Percentiles rank a stretch among this genome's conserved stretches.
phyloP scores from a whole-genome alignment of 2,797 vertebrate genomes.

The Cossypha caffra region DNA sequence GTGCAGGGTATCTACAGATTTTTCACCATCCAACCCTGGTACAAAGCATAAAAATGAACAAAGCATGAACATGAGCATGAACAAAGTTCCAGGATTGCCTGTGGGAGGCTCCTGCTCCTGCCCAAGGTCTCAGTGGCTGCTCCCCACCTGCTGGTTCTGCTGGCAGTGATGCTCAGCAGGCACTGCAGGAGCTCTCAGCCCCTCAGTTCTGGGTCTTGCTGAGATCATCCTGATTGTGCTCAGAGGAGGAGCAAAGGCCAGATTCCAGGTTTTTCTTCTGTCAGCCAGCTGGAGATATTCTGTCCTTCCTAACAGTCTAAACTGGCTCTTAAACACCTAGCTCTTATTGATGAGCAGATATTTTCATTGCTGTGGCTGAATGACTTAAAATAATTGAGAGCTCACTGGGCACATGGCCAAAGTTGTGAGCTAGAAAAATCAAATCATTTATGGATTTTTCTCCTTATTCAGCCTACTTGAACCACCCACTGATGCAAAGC shows the following conservation, averaged over 20 bases:
- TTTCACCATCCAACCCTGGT: background rate
- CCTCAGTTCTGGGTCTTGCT: background rate
- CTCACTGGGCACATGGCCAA: slow-evolving; percentile 6
- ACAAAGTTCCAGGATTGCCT: background rate
- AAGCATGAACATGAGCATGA: background rate
- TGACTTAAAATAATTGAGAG: slow-evolving; percentile 41
- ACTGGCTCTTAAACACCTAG: background rate
- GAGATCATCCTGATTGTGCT: background rate
- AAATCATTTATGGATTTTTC: slow-evolving; percentile 5
- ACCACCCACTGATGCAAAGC: background rate
- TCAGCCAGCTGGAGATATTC: background rate
- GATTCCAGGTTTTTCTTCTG: background rate
- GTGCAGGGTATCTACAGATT: background rate
- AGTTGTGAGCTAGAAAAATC: slow-evolving; percentile 28
- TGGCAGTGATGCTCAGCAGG: background rate
- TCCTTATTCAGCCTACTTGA: background rate
- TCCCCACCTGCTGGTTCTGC: background rate
- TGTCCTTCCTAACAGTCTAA: background rate
- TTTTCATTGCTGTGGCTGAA: slow-evolving; percentile 15
- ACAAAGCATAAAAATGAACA: background rate
- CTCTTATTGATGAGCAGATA: slow-evolving; percentile 12
- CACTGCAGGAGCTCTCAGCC: background rate
- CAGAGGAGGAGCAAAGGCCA: background rate
- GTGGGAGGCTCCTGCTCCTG: background rate
- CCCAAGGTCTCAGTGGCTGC: background rate